phyloP scores from a whole-genome alignment of 2,113 vertebrate genomes.

The Oreochromis tanganicae region DNA sequence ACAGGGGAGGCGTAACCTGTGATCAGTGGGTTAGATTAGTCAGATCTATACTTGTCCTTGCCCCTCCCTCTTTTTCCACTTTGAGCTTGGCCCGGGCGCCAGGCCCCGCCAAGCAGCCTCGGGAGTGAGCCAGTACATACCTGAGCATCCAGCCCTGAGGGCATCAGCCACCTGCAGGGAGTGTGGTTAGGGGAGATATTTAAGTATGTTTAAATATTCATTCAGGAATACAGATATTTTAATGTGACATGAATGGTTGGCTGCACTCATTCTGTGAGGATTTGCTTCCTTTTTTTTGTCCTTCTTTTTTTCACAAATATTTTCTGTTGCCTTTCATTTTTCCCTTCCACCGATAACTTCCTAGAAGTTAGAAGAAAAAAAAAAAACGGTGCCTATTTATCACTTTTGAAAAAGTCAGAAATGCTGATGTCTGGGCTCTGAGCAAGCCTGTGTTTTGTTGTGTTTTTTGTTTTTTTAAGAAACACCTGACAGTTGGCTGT shows the following conservation, averaged over 20 bases:
- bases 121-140: neutral
- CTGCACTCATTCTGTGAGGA: neutral
- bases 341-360: neutral
- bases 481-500: accelerated
- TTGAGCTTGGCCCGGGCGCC: neutral
- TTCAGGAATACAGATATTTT: neutral
- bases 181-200: neutral
- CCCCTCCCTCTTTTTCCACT: accelerated
- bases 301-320: neutral
- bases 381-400: too few species aligned
- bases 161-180: neutral
- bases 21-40: neutral
- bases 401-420: too few species aligned
- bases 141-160: neutral
- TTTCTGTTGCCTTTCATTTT: neutral
- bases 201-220: neutral
- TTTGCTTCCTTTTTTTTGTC: too few species aligned
- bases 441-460: too few species aligned
- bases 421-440: too few species aligned
- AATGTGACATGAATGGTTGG: neutral
- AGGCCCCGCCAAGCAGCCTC: neutral
- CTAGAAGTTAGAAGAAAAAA: neutral
- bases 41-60: neutral
- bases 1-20: neutral
- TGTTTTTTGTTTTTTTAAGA: neutral